phyloP scores from a whole-genome alignment of 2,797 vertebrate genomes.

The Pampus argenteus region DNA sequence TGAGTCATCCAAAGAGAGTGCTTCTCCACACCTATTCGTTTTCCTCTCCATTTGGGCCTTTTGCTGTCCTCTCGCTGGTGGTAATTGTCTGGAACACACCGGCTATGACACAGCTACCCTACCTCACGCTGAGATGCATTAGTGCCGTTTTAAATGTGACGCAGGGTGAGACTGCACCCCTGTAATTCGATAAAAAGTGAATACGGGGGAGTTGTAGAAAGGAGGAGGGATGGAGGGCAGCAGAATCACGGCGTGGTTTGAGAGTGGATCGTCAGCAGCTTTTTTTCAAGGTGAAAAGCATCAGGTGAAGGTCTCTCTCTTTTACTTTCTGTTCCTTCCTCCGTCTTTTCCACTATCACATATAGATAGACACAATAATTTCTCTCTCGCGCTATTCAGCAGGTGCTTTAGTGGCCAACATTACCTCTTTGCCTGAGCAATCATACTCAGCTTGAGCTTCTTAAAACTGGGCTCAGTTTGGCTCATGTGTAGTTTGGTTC shows the following conservation, averaged over 20 bases:
- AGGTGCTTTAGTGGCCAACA: neutral
- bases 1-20: constrained; percentile 59
- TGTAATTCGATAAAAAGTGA: constrained; percentile 67
- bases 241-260: constrained; percentile 15
- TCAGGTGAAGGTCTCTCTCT: constrained; percentile 55
- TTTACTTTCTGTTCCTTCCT: constrained; percentile 25
- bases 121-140: constrained; percentile 59
- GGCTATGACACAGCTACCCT: constrained; percentile 38
- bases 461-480: neutral
- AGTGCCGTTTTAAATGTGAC: constrained; percentile 54
- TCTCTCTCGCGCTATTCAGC: constrained; percentile 9
- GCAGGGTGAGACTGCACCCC: constrained; percentile 51
- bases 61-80: constrained; percentile 22
- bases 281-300: constrained; percentile 69
- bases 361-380: neutral
- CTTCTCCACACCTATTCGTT: constrained; percentile 65
- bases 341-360: neutral
- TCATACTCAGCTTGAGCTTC: constrained; percentile 3
- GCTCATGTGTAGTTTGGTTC: neutral
- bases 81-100: constrained; percentile 63
- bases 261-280: constrained; percentile 52
- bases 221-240: constrained; percentile 22
- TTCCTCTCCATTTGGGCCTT: constrained; percentile 51
- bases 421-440: constrained; percentile 4
- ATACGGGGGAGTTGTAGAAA: constrained; percentile 23